Percentiles rank a stretch among this genome's conserved stretches.
Conservation (phyloP, 2,888 invertebrate genomes). For the Drosophila algonquin region DNA sequence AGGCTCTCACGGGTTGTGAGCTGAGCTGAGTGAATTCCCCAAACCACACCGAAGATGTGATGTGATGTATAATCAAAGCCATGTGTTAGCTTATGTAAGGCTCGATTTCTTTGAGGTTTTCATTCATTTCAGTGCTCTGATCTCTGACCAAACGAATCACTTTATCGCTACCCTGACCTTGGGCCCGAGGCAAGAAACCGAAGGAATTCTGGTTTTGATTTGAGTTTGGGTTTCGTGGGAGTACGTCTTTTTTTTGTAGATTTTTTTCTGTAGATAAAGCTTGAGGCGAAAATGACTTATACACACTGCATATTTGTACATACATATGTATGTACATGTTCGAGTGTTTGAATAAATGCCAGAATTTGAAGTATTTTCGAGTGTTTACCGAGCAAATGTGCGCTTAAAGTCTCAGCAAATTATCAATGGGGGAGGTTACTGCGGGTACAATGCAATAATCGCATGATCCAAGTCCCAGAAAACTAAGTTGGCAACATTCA, state of each 20-base stretch:
- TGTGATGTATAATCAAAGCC: conserved; percentile 40
- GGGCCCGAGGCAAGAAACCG: conserved; percentile 3
- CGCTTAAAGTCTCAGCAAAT: conserved; percentile 34
- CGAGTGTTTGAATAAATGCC: conserved; percentile 7
- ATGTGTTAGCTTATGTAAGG: conserved; percentile 39
- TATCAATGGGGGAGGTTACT: conserved; percentile 23
- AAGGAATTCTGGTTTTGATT: not conserved
- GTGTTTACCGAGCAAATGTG: conserved; percentile 15
- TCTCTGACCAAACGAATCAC: not conserved
- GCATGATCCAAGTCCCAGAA: conserved; percentile 26
- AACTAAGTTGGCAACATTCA: conserved; percentile 6
- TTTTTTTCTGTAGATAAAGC: conserved; percentile 46
- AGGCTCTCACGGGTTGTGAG: not conserved
- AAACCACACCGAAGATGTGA: conserved; percentile 6
- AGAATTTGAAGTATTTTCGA: conserved; percentile 19
- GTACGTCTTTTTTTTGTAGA: conserved; percentile 4
- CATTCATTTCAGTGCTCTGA: conserved; percentile 12
- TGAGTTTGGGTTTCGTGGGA: conserved; percentile 8
- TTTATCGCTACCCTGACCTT: conserved; percentile 13
- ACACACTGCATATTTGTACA: not conserved
- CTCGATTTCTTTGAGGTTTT: not conserved
- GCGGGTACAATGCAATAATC: conserved; percentile 21
- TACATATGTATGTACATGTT: too few relatives aligned
- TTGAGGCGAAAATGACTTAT: conserved; percentile 11
- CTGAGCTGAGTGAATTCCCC: not conserved